These are phyloP conservation scores for Zaprionus kolodkinae DNA, from an alignment of 1,140 invertebrate species.

Conservation along the genomic window DNA sequence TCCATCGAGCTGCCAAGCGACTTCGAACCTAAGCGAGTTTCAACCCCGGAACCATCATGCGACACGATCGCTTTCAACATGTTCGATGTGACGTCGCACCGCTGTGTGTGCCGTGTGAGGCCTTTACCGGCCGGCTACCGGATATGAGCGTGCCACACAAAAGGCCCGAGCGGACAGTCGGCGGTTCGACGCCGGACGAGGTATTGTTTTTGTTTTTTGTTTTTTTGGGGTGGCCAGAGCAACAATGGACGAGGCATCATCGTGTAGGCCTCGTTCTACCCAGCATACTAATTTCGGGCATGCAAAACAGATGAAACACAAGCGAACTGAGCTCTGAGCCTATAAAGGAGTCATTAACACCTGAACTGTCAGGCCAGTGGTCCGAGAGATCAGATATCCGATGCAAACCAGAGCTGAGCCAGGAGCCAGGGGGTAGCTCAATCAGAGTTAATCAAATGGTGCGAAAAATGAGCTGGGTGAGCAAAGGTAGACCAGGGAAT, in stretches of 20 bases:
- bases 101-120: not conserved
- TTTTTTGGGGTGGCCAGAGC: constrained; percentile 65
- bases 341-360: constrained; percentile 75
- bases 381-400: constrained; percentile 68
- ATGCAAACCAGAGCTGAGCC: not conserved
- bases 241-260: constrained; percentile 39
- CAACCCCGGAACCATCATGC: constrained; percentile 35
- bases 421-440: not conserved
- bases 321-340: not conserved
- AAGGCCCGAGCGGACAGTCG: constrained; percentile 54
- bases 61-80: constrained; percentile 33
- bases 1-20: too few species aligned
- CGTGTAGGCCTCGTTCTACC: constrained; percentile 10
- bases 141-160: constrained; percentile 73
- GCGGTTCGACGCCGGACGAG: not conserved
- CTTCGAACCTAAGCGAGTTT: constrained; percentile 19
- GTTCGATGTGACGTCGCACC: constrained; percentile 14
- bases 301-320: constrained; percentile 49
- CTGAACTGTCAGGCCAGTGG: constrained; percentile 71
- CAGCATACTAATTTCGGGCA: constrained; percentile 58
- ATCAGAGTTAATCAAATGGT: constrained; percentile 5
- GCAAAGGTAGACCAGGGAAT: not conserved
- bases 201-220: constrained; percentile 15
- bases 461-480: not conserved
- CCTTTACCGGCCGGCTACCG: constrained; percentile 59